Percentiles rank a stretch among this genome's conserved stretches.
Conservation (phyloP, 2,888 invertebrate species). For the Ecdyonurus torrentis region DNA sequence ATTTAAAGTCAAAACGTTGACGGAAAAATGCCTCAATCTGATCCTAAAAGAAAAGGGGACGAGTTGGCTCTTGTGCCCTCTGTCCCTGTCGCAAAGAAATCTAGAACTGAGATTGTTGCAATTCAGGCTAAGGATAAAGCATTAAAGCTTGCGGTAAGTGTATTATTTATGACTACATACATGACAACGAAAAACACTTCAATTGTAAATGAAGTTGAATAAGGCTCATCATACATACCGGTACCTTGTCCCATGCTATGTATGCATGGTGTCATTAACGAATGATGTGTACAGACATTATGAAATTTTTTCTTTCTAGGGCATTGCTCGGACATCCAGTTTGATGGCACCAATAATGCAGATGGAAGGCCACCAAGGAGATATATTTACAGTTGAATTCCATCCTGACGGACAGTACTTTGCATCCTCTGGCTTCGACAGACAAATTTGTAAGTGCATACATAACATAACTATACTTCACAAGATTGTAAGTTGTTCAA, state of each 20-base stretch:
- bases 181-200: too few relatives aligned
- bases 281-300: too few relatives aligned
- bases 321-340: constrained; percentile 68
- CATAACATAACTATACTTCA: neutral
- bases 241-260: too few relatives aligned
- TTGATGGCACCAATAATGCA: constrained; percentile 89
- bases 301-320: constrained; percentile 29
- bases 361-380: constrained; percentile 91
- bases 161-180: too few relatives aligned
- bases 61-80: constrained; percentile 39
- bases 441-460: constrained; percentile 70
- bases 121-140: constrained; percentile 33
- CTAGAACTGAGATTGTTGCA: constrained; percentile 50
- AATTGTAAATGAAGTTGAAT: too few relatives aligned
- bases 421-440: constrained; percentile 87
- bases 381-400: constrained; percentile 83
- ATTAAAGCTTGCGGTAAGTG: constrained; percentile 46
- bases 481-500: too few relatives aligned
- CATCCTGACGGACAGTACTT: constrained; percentile 92
- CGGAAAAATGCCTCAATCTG: constrained; percentile 21
- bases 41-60: constrained; percentile 44
- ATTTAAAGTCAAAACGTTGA: too few relatives aligned
- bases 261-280: too few relatives aligned
- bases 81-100: constrained; percentile 26
- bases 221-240: too few relatives aligned